Evolutionary conservation across 1,140 invertebrate species (phyloP).

Genomic region (Mya arenaria): DNA sequence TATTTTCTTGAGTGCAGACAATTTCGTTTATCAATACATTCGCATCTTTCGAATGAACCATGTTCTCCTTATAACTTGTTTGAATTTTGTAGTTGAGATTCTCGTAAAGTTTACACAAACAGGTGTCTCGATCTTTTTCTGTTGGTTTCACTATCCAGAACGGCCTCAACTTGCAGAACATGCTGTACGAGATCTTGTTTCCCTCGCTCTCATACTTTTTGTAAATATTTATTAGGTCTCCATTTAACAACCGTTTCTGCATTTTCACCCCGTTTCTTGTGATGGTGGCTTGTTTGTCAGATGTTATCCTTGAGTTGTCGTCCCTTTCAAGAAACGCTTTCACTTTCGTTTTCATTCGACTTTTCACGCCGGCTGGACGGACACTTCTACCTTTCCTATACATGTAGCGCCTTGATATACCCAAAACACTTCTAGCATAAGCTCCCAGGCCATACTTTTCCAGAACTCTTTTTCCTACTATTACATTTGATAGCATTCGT

Average conservation of each 20-base stretch:
- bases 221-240: background rate
- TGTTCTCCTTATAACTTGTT: background rate
- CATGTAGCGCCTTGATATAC: conserved; percentile 7
- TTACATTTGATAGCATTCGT: background rate
- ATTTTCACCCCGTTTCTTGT: conserved; percentile 17
- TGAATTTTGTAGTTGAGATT: conserved; percentile 70
- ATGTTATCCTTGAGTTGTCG: conserved; percentile 11
- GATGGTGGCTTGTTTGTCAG: conserved; percentile 17
- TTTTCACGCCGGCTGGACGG: background rate
- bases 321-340: conserved; percentile 25
- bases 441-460: conserved; percentile 6
- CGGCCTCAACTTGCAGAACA: conserved; percentile 1
- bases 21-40: conserved; percentile 88
- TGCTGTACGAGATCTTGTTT: conserved; percentile 12
- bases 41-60: conserved; percentile 80
- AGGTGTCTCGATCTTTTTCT: conserved; percentile 16
- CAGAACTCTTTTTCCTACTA: conserved; percentile 8
- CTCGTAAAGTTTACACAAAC: conserved; percentile 68
- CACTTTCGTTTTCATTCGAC: background rate
- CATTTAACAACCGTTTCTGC: background rate
- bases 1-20: conserved; percentile 3
- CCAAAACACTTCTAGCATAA: conserved; percentile 9
- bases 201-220: conserved; percentile 1
- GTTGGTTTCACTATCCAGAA: conserved; percentile 5
- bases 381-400: background rate